Evolutionary conservation across 2,113 vertebrate genomes (phyloP).

Genomic region (Podarcis muralis): DNA sequence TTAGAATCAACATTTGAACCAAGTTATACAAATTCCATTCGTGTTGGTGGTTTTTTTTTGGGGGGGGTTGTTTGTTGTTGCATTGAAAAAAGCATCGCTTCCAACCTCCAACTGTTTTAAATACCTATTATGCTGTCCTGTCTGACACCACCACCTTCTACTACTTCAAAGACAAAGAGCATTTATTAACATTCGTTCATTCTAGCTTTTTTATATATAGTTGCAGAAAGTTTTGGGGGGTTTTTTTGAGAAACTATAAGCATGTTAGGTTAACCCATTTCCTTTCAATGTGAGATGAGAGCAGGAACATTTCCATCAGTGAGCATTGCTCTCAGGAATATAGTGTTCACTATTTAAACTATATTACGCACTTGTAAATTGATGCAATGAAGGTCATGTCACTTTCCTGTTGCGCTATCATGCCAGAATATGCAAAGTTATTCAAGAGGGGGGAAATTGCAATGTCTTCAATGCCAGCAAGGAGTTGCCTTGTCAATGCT

Average conservation of each 20-base stretch:
- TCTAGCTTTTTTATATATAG: background rate
- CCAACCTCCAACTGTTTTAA: background rate
- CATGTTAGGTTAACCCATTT: constrained; percentile 11
- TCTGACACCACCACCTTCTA: background rate
- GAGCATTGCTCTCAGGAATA: constrained; percentile 14
- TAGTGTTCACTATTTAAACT: constrained; percentile 13
- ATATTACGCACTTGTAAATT: background rate
- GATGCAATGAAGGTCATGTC: background rate
- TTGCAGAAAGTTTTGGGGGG: background rate
- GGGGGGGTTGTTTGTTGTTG: no score
- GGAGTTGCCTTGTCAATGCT: constrained; percentile 51
- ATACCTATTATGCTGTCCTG: background rate
- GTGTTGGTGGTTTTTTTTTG: no score
- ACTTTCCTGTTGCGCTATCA: constrained; percentile 23
- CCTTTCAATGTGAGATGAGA: constrained; percentile 30
- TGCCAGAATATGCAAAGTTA: constrained; percentile 2
- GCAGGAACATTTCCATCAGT: constrained; percentile 26
- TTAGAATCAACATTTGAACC: no score
- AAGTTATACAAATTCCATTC: no score
- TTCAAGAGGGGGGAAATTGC: constrained; percentile 23
- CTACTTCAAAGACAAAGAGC: background rate
- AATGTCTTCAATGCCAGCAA: background rate
- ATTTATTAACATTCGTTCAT: background rate
- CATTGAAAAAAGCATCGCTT: no score
- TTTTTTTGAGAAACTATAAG: background rate